Evolutionary conservation across 2,113 vertebrate genomes (phyloP), one percentile per base, ranked within the genome.

Genomic region (Nematolebias whitei): DNA sequence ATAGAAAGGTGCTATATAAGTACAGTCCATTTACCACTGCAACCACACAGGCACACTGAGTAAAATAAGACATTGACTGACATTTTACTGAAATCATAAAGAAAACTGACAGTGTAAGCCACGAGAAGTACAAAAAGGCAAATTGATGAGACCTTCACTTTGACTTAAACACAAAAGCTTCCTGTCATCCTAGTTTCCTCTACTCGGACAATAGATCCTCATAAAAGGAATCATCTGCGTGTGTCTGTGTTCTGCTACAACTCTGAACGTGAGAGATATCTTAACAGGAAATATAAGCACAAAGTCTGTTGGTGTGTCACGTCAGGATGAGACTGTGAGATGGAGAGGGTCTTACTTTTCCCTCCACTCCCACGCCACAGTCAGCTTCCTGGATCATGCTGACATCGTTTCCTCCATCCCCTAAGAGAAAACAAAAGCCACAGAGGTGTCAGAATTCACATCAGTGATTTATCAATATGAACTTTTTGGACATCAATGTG

Each of bases 371-470:
- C 81, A 99, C 97, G 43, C 98, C 98, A 49, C 97, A 99, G 92
- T 99, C 98, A 0, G 98, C 95, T 87, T 98, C 98, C 93, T 99
- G 98, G 88, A 99, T 99, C 98, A 99, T 99, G 89, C 98, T 99
- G 85, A 99, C 97, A 51, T 99, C 98, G 76, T 99, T 99, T 90
- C 98, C 98, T 84, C 98, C 98, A 0, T 99, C 98, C 87, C 98
- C 98, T 99, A 90, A 63, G 78, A 87, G 82, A 90, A 52, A 79
- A 89, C 74, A 85, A 86, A 68, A 86, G 83, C 75, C 85, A 83
- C 8, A 57, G 71, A 79, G 61, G 84, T 83, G 87, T 89, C 76
- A 85, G 63, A 55, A 86, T 80, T 83, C 79, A 86, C 73, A 84
- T 68, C 63, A 49, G 56, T 65, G 64, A 77, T 60, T 74, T 54